These are phyloP conservation scores for Geopemphigus sp. DNA, from an alignment of 1,140 invertebrate genomes.

Conservation along the genomic window DNA sequence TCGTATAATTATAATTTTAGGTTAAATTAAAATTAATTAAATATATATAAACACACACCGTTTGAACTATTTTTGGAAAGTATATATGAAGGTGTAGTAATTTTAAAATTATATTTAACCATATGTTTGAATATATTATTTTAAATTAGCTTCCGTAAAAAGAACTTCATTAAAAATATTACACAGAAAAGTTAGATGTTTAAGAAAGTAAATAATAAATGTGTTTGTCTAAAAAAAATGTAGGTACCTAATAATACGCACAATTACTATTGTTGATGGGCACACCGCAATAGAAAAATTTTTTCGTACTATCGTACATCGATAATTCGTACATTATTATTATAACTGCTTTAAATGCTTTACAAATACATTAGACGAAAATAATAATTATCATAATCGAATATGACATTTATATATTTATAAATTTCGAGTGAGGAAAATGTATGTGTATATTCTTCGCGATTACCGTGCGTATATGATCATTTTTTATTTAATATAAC, in stretches of 20 bases:
- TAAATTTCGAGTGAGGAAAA: background rate
- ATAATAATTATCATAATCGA: background rate
- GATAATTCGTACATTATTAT: slow-evolving; percentile 1
- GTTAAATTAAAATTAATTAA: background rate
- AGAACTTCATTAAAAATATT: background rate
- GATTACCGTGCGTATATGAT: background rate
- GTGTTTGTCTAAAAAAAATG: background rate
- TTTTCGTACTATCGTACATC: background rate
- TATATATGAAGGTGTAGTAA: background rate
- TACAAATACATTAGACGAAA: background rate
- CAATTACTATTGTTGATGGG: background rate
- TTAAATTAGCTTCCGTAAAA: background rate
- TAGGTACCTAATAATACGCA: background rate
- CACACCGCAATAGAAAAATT: too few species aligned
- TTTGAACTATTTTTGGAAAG: background rate
- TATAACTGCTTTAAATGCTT: background rate
- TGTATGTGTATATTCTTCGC: background rate
- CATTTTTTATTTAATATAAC: background rate
- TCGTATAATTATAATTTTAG: background rate
- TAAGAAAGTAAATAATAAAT: background rate
- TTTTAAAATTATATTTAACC: background rate
- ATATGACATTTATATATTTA: slow-evolving; percentile 13
- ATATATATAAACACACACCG: background rate
- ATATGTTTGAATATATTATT: too few species aligned
- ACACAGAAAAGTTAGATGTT: background rate